Percentiles rank a stretch among this genome's conserved stretches.
Conservation (phyloP, 2,113 vertebrate genomes). For the Jacana jacana region DNA sequence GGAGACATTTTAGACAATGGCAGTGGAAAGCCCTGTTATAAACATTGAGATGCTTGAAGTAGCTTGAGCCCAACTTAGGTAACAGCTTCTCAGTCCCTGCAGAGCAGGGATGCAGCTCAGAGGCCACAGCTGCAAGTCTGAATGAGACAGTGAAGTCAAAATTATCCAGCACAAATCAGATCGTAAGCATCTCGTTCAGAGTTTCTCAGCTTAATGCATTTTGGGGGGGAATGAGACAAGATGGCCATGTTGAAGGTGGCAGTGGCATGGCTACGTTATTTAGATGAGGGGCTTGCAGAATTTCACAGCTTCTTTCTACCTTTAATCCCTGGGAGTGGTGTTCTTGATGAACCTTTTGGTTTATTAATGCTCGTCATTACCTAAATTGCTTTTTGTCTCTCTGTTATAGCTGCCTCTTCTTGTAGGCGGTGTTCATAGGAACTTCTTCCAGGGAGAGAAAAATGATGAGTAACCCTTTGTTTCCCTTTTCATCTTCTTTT, state of each 20-base stretch:
- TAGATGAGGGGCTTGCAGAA: not conserved
- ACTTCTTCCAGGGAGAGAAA: constrained; percentile 9
- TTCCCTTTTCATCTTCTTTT: not conserved
- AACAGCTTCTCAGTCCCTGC: not conserved
- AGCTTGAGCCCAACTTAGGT: not conserved
- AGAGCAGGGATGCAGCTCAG: not conserved
- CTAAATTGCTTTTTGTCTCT: constrained; percentile 41
- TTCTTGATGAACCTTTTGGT: not conserved
- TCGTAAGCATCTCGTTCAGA: not conserved
- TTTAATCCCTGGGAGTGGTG: not conserved
- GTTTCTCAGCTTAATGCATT: not conserved
- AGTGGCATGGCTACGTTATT: not conserved
- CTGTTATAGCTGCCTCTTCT: not conserved
- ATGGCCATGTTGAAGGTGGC: not conserved
- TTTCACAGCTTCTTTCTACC: not conserved
- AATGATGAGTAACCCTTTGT: constrained; percentile 42
- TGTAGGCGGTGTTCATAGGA: constrained; percentile 1
- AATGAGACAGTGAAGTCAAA: not conserved
- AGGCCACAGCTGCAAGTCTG: not conserved
- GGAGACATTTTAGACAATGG: not conserved
- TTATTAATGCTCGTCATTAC: constrained; percentile 19
- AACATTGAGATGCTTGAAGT: not conserved
- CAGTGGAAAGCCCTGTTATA: not conserved
- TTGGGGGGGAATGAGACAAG: not conserved
- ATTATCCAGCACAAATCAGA: not conserved